Base-by-base conservation (phyloP, 2,113 vertebrate species). In the Melanerpes aurifrons region DNA sequence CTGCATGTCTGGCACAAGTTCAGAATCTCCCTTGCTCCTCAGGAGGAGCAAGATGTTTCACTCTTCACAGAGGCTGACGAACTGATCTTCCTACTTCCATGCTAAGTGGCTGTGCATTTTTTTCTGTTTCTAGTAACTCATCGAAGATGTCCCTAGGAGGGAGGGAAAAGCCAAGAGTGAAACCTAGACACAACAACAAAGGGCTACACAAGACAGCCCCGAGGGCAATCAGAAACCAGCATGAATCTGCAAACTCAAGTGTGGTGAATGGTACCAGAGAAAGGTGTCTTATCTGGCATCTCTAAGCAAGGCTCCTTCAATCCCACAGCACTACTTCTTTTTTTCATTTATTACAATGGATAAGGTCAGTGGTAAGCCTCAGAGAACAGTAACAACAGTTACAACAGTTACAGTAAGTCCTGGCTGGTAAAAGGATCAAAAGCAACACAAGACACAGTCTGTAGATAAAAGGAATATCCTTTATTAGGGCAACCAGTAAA, bases 41-140 rank as follows among this genome's bases (percentile, higher is more conserved):
- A 9, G 84, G 93, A 93, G 94, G 94, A 97, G 95, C 92, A 84
- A 91, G 75, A 85, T 50, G 80, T 74, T 82, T 72, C 74, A 61
- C 15, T 96, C 70, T 93, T 98, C 97, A 98, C 32, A 94, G 97
- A 32, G 97, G 90, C 79, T 97, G 97, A 59, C 97, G 97, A 89
- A 96, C 75, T 0, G 96, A 94, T 89, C 97, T 97, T 84, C 97
- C 97, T 32, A 87, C 78, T 86, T 98, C 98, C 85, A 82, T 45
- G 92, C 89, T 93, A 71, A 96, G 87, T 50, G 97, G 92, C 82
- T 98, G 97, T 87, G 96, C 94, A 86, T 95, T 98, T 95, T 97
- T 98, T 96, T 99, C 99, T 74, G 98, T 98, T 97, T 99, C 99
- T 29, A 98, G 97, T 89, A 99, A 97, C 96, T 99, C 99, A 93